Evolutionary conservation across 1,140 invertebrate species (phyloP), one percentile per base, ranked within the genome.

Genomic region (Apis florea): DNA sequence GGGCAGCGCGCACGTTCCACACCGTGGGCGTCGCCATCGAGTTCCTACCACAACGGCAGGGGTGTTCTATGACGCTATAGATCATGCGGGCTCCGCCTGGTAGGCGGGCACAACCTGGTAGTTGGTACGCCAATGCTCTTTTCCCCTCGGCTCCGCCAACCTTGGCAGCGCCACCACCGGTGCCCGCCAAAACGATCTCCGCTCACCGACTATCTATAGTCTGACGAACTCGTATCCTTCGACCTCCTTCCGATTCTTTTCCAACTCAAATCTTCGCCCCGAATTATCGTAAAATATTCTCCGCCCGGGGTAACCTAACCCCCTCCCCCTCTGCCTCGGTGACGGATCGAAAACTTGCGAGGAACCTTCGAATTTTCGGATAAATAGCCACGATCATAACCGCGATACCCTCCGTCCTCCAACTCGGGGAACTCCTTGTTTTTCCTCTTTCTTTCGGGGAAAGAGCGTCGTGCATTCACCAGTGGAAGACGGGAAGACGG

Each of bases 21-120:
- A 89, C 82, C 79, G 89, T 90, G 89, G 90, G 90, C 90, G 90
- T 89, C 78, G 79, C 83, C 77, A 76, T 84, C 70, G 64, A 61
- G 73, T 86, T 90, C 88, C 82, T 91, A 91, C 83, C 77, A 88
- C 89, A 67, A 54, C 61, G 72, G 90, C 88, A 90, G 91, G 93
- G 91, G 85, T 93, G 91, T 90, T 93, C 91, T 93, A 93, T 90
- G 92, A 93, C 91, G 92, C 93, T 93, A 93, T 93, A 93, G 92
- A 93, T 93, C 93, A 93, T 91, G 82, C 77, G 84, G 77, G 87
- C 92, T 90, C 91, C 93, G 90, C 92, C 93, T 82, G 66, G 76
- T 86, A 68, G 87, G 87, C 87, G 87, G 87, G 75, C 74, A 83
- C 86, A 81, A 75, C 74, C 74, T 80, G 81, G 77, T 83, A 88